Evolutionary conservation across 2,113 vertebrate genomes (phyloP).

Genomic region (Ibidorhyncha struthersii): DNA sequence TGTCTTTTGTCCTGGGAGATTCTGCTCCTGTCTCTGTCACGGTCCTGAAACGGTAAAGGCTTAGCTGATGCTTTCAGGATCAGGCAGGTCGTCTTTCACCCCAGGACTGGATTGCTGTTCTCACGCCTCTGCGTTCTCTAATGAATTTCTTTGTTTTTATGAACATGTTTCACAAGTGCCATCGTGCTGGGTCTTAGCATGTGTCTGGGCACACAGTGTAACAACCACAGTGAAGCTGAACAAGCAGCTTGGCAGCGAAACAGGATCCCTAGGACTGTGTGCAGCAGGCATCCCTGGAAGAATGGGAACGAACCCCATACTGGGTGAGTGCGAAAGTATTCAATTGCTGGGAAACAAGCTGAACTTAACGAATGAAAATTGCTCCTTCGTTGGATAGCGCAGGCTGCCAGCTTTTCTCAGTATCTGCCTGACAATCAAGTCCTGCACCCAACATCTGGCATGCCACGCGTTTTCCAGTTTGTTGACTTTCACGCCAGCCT

Average conservation of each 20-base stretch:
- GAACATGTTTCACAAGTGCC: background rate
- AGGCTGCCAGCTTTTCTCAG: background rate
- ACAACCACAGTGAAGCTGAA: background rate
- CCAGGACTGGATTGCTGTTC: background rate
- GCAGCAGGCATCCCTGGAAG: constrained; percentile 11
- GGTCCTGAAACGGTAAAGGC: background rate
- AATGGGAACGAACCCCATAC: background rate
- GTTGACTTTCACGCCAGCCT: background rate
- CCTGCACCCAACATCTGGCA: background rate
- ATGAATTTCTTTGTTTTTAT: background rate
- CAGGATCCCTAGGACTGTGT: background rate
- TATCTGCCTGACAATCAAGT: background rate
- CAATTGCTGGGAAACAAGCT: constrained; percentile 43
- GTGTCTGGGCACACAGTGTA: background rate
- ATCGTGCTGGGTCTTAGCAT: background rate
- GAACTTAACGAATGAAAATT: constrained; percentile 53
- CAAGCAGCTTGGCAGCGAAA: constrained; percentile 17
- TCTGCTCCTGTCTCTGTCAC: background rate
- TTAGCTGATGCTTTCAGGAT: background rate
- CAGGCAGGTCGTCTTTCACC: background rate
- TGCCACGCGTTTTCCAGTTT: background rate
- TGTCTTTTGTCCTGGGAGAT: background rate
- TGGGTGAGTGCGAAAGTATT: constrained; percentile 15
- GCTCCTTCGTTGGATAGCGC: background rate
- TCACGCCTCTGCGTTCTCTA: background rate